Evolutionary conservation across 30 jellyfish, hydroid and myxozoan species (phyloP).

Genomic region (Hydractinia echinata): DNA sequence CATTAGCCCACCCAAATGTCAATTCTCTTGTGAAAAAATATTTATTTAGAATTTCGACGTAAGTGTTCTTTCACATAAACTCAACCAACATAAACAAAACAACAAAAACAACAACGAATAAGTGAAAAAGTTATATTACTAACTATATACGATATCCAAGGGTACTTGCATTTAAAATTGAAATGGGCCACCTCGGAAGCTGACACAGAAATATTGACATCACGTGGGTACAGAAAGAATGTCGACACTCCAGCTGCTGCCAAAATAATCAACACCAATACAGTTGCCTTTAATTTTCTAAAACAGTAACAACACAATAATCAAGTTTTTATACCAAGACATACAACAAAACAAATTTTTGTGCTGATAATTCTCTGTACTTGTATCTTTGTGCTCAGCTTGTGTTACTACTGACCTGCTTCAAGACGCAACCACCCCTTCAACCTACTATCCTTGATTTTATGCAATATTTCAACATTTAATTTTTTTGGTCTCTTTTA

Average conservation of each 20-base stretch:
- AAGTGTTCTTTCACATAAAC: not conserved
- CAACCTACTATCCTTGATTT: no score
- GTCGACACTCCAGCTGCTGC: not conserved
- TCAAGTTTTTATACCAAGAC: not conserved
- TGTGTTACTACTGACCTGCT: no score
- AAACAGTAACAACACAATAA: not conserved
- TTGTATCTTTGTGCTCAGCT: no score
- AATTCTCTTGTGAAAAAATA: no score
- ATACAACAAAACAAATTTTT: no score
- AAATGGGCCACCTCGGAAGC: slow-evolving; percentile 1
- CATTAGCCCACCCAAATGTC: no score
- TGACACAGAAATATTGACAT: not conserved
- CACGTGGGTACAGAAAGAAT: slow-evolving; percentile 34
- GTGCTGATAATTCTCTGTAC: no score
- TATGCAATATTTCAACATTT: no score
- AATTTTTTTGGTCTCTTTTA: no score
- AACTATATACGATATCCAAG: slow-evolving; percentile 24
- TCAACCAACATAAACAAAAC: not conserved
- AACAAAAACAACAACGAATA: not conserved
- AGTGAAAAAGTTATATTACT: not conserved
- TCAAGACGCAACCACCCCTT: no score
- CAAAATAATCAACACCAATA: slow-evolving; percentile 6
- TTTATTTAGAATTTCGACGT: no score
- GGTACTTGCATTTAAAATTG: not conserved
- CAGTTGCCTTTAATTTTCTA: slow-evolving; percentile 21